phyloP scores from a whole-genome alignment of 92 coral and sea anemone species.

The Epizoanthus stellaris region DNA sequence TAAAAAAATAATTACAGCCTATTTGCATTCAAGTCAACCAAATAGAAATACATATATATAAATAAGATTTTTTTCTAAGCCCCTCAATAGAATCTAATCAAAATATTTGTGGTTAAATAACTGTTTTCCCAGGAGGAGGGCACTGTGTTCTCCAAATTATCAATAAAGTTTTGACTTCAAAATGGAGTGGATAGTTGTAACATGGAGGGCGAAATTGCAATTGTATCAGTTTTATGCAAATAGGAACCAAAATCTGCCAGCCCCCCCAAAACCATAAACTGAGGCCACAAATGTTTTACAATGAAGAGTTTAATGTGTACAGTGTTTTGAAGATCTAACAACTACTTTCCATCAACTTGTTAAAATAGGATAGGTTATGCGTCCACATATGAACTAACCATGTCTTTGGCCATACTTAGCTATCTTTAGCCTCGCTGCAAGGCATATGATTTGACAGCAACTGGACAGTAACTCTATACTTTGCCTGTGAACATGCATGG shows the following conservation, averaged over 20 bases:
- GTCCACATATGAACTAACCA: constrained; percentile 35
- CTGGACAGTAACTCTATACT: background rate
- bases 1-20: too few relatives aligned
- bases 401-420: constrained; percentile 47
- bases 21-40: too few relatives aligned
- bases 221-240: too few relatives aligned
- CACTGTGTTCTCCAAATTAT: too few relatives aligned
- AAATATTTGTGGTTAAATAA: too few relatives aligned
- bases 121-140: too few relatives aligned
- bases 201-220: too few relatives aligned
- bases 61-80: too few relatives aligned
- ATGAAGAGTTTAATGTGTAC: constrained; percentile 30
- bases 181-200: too few relatives aligned
- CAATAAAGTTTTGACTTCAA: too few relatives aligned
- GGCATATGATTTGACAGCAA: constrained; percentile 15
- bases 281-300: constrained; percentile 13
- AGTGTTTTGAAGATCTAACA: constrained; percentile 32
- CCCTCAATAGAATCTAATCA: too few relatives aligned
- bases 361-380: constrained; percentile 25
- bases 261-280: background rate
- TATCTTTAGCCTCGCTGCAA: constrained; percentile 33
- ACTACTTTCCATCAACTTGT: constrained; percentile 33
- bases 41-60: too few relatives aligned
- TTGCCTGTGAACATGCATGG: constrained; percentile 35
- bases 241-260: background rate